Conservation (phyloP, 2,113 vertebrate genomes). For the Pachypanchax playfairii region DNA sequence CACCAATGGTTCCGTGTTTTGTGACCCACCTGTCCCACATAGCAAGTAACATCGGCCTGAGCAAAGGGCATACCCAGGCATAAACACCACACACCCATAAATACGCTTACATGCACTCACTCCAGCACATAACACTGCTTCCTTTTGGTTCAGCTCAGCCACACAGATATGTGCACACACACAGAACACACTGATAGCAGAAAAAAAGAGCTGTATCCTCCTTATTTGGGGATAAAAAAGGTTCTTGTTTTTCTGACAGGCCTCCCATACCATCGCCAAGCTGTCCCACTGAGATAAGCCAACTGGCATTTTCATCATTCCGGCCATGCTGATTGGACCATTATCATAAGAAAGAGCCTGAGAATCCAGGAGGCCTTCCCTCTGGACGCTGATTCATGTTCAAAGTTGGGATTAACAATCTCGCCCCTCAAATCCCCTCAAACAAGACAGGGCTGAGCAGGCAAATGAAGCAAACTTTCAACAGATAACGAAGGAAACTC, state of each 20-base stretch:
- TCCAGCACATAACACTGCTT: slow-evolving; percentile 13
- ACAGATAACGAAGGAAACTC: slow-evolving; percentile 78
- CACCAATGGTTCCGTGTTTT: neutral
- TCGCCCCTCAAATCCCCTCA: slow-evolving; percentile 94
- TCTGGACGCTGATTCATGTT: slow-evolving; percentile 89
- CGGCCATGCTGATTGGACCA: slow-evolving; percentile 79
- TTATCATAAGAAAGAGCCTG: slow-evolving; percentile 94
- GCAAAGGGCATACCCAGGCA: slow-evolving; percentile 10
- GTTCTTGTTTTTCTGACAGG: slow-evolving; percentile 65
- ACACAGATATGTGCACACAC: neutral
- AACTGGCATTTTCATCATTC: slow-evolving; percentile 84
- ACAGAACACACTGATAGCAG: slow-evolving; percentile 22
- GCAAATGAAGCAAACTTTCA: slow-evolving; percentile 84
- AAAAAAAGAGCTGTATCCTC: slow-evolving; percentile 25
- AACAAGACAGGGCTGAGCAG: slow-evolving; percentile 78
- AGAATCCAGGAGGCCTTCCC: slow-evolving; percentile 81
- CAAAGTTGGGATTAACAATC: slow-evolving; percentile 96
- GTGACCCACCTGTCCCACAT: slow-evolving; percentile 4
- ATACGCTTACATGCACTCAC: slow-evolving; percentile 4
- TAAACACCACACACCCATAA: slow-evolving; percentile 14
- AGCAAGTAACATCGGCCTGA: neutral
- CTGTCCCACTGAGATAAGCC: slow-evolving; percentile 92
- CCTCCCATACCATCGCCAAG: slow-evolving; percentile 56
- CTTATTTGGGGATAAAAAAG: slow-evolving; percentile 49
- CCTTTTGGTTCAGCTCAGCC: slow-evolving; percentile 8